Evolutionary conservation across 2,113 vertebrate genomes (phyloP).

Genomic region (Salvelinus alpinus): DNA sequence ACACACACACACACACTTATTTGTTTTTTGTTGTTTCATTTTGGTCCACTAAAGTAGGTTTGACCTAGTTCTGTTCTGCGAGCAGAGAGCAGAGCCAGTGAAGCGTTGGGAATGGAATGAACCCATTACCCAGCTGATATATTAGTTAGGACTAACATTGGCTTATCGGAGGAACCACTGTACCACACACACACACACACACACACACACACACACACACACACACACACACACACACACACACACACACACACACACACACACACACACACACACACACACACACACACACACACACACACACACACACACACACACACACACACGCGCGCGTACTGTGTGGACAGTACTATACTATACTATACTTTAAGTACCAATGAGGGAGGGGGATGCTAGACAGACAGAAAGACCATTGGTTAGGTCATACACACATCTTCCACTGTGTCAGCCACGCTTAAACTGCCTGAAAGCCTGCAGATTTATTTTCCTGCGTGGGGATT

Average conservation of each 20-base stretch:
- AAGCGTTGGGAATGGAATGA: not conserved
- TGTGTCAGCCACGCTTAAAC: conserved; percentile 12
- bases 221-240: conserved; percentile 25
- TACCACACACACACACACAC: not conserved
- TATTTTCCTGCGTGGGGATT: conserved; percentile 9
- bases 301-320: not conserved
- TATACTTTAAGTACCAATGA: not conserved
- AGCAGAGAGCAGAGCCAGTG: not conserved
- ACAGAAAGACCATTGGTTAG: conserved; percentile 4
- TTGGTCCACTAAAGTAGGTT: not conserved
- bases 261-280: not conserved
- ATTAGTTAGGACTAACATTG: too few species aligned
- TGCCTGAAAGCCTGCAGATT: not conserved
- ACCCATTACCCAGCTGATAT: not conserved
- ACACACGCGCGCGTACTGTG: too few species aligned
- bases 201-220: conserved; percentile 21
- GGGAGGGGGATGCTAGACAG: not conserved
- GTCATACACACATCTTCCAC: not conserved
- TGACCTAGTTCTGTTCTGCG: not conserved
- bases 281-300: not conserved
- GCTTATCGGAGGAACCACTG: not conserved
- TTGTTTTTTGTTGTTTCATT: too few species aligned
- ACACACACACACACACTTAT: too few species aligned
- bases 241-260: conserved; percentile 1
- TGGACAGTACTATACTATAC: not conserved